Base-by-base conservation (phyloP, 2,888 invertebrate genomes). In the Tetrapedia diversipes region DNA sequence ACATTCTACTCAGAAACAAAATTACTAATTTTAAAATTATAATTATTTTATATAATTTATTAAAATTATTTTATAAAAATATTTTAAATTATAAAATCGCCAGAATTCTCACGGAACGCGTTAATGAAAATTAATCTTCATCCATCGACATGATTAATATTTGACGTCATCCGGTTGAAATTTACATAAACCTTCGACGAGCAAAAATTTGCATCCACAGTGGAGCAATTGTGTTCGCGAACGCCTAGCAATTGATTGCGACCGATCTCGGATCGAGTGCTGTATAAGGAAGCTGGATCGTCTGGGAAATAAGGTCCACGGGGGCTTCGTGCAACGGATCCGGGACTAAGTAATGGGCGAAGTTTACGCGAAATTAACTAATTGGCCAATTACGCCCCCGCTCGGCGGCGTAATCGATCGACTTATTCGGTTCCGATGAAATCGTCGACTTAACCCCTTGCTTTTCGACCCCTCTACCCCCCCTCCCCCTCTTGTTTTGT, bases 291-390 rank as follows among this genome's bases (percentile, higher is more conserved):
- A 74, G 51, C 32, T 19, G n/a, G 69, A 77, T 54, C 53, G n/a
- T 0, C 11, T n/a, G 53, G 34, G 19, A 4, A 27, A 37, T 59
- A 57, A 51, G 11, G 39, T 41, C 29, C 10, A 27, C 61, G 49
- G 39, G n/a, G 53, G 37, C 43, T 70, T 73, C 54, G 57, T 56
- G 81, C 73, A 81, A 82, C 61, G 68, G 67, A 74, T 69, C 79
- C 70, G 60, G 79, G 47, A 59, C 61, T 49, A 65, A 67, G 71
- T 68, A 77, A 77, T 69, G 43, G 73, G 69, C 68, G 77, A 83
- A 84, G 82, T 86, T 86, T 82, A 86, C 81, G 86, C 83, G 84
- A 87, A 88, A 86, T 88, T 88, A 87, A 88, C 82, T 86, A 85
- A 88, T 87, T 84, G 86, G 79, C 82, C 87, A 89, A 89, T 89